phyloP scores from a whole-genome alignment of 92 coral and sea anemone genomes.

The Anthopleura xanthogrammica region DNA sequence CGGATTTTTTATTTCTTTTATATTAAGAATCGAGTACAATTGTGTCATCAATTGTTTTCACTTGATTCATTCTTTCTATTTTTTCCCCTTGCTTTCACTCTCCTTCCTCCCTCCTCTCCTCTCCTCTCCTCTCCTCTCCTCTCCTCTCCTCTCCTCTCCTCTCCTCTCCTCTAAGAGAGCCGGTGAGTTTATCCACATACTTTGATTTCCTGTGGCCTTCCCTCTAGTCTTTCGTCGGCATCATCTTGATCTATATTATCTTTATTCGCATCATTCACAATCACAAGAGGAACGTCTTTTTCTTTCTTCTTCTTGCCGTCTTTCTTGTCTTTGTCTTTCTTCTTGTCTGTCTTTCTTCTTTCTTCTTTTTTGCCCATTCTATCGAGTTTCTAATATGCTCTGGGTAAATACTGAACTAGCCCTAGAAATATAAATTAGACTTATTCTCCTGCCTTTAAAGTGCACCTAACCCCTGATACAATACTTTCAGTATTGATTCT shows the following conservation, averaged over 20 bases:
- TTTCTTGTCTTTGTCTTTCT: conserved; percentile 12
- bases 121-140: neutral
- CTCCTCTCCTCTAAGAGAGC: neutral
- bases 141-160: neutral
- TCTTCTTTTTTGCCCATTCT: too few relatives aligned
- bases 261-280: conserved; percentile 12
- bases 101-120: neutral
- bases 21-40: too few relatives aligned
- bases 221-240: neutral
- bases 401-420: too few relatives aligned
- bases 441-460: too few relatives aligned
- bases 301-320: conserved; percentile 26
- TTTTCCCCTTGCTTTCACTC: neutral
- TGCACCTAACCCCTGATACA: too few relatives aligned
- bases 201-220: neutral
- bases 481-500: too few relatives aligned
- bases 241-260: neutral
- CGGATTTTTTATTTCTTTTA: too few relatives aligned
- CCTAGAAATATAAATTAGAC: too few relatives aligned
- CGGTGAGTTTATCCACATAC: neutral
- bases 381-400: too few relatives aligned
- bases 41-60: too few relatives aligned
- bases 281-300: conserved; percentile 24
- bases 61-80: neutral
- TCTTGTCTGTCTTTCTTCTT: conserved; percentile 1